Conservation (phyloP, 2,888 invertebrate species). For the Dasypolia templi region DNA sequence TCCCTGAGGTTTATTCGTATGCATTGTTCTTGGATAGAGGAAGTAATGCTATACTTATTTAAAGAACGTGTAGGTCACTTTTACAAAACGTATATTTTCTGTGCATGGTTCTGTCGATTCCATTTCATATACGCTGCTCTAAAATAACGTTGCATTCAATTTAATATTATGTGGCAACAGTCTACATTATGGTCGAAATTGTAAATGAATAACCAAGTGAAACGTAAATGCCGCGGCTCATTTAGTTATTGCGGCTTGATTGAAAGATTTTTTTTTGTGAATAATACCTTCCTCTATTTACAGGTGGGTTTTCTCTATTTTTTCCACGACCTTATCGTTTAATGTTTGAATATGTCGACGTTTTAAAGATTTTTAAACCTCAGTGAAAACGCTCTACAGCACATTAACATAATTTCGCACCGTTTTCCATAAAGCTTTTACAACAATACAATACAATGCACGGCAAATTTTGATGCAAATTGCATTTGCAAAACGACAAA, state of each 20-base stretch:
- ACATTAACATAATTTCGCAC: conserved; percentile 16
- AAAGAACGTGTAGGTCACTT: background rate
- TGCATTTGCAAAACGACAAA: conserved; percentile 69
- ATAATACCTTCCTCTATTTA: no score
- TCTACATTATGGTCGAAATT: background rate
- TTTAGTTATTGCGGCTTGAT: background rate
- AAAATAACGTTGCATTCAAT: background rate
- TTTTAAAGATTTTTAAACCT: background rate
- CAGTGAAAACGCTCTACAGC: background rate
- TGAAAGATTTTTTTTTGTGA: background rate
- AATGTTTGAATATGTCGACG: no score
- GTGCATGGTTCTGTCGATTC: no score
- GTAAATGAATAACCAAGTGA: background rate
- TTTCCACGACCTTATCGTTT: no score
- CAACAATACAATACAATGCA: conserved; percentile 41
- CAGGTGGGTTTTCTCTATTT: no score
- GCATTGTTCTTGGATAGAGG: conserved; percentile 26
- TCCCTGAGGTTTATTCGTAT: conserved; percentile 36
- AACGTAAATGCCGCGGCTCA: background rate
- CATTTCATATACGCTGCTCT: no score
- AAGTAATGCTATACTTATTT: background rate
- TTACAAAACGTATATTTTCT: background rate
- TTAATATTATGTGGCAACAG: background rate
- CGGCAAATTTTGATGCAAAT: conserved; percentile 72
- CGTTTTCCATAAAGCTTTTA: conserved; percentile 36